A percentile compares a stretch with the other conserved stretches of the same genome.
phyloP scores from a whole-genome alignment of 2,113 vertebrate genomes.

The Bos javanicus region DNA sequence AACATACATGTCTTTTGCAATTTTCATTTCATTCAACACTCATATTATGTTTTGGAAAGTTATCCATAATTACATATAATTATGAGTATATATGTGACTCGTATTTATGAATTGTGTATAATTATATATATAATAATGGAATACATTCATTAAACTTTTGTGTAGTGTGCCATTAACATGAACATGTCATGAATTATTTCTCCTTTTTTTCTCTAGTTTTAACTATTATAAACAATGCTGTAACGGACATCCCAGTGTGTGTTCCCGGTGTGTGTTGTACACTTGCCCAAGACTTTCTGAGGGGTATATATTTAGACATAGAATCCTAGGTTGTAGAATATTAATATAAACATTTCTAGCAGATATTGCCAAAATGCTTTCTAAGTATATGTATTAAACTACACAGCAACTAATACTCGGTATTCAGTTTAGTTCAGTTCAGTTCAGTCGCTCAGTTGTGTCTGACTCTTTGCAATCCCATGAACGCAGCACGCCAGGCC shows the following conservation, averaged over 20 bases:
- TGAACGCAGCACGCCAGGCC: background rate
- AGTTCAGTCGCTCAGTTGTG: background rate
- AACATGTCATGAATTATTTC: background rate
- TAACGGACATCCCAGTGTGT: background rate
- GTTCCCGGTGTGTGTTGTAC: background rate
- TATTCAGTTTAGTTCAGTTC: background rate
- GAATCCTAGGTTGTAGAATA: background rate
- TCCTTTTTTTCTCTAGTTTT: background rate
- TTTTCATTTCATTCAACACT: constrained; percentile 8
- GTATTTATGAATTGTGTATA: background rate
- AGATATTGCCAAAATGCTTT: background rate
- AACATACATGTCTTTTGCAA: background rate
- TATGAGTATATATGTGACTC: background rate
- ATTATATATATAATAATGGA: background rate
- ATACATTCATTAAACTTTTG: background rate
- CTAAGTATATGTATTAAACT: background rate
- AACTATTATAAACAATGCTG: background rate
- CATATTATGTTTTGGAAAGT: background rate
- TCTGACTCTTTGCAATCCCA: rapidly evolving
- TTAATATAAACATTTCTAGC: background rate
- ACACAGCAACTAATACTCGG: background rate
- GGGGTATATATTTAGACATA: background rate
- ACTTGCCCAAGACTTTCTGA: background rate
- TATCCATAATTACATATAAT: background rate
- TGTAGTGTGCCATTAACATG: background rate